A percentile compares a stretch with the other conserved stretches of the same genome.
phyloP scores from a whole-genome alignment of 2,797 vertebrate genomes.

The Aldrovandia affinis region DNA sequence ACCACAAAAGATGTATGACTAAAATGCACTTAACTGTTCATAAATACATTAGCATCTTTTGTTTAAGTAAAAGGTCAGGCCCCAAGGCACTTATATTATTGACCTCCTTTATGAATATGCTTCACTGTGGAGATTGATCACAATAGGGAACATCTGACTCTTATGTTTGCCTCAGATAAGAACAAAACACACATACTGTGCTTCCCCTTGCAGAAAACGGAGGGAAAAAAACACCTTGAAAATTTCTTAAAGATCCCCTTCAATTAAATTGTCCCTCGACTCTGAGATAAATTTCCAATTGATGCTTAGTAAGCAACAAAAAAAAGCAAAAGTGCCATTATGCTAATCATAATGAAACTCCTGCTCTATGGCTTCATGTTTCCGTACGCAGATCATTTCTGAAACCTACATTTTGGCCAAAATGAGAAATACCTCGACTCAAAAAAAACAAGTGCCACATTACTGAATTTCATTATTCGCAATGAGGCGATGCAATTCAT shows the following conservation, averaged over 20 bases:
- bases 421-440: constrained; percentile 50
- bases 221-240: constrained; percentile 31
- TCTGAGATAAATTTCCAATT: constrained; percentile 41
- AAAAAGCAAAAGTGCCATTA: constrained; percentile 26
- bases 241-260: constrained; percentile 34
- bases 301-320: constrained; percentile 30
- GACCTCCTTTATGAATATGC: not conserved
- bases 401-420: constrained; percentile 38
- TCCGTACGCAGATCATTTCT: constrained; percentile 42
- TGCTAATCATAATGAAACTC: constrained; percentile 51
- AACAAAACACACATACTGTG: not conserved
- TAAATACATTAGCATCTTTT: not conserved
- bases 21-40: not conserved
- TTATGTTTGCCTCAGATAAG: not conserved
- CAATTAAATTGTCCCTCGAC: constrained; percentile 36
- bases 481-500: not conserved
- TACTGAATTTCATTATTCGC: not conserved
- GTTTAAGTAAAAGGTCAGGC: not conserved
- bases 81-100: not conserved
- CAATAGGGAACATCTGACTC: not conserved
- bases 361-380: constrained; percentile 27
- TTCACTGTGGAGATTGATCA: not conserved
- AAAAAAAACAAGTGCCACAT: constrained; percentile 33
- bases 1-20: not conserved
- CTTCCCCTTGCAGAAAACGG: constrained; percentile 29